Evolutionary conservation across 2,113 vertebrate genomes (phyloP), one percentile per base, ranked within the genome.

Genomic region (Brienomyrus brachyistius): DNA sequence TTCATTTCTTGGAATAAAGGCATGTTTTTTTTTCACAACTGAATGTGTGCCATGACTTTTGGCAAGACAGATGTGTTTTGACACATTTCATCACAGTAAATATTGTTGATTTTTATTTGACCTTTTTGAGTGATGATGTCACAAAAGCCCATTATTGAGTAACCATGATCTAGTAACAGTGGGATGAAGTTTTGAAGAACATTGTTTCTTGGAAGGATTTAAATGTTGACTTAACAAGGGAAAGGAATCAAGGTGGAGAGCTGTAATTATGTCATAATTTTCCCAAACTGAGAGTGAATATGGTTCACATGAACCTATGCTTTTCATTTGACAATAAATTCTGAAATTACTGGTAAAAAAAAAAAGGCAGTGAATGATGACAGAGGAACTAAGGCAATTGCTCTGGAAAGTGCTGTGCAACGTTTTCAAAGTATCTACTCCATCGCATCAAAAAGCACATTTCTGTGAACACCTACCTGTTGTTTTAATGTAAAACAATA

Each of bases 181-280:
- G 35, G 31, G 74, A 40, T 80, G 74, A 77, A 77, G 74, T 19
- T 43, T 80, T 40, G 74, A 80, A 43, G 74, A 80, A 80, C 74
- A 43, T 43, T 80, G 35, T 80, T 80, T 80, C 74, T 80, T 80
- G 74, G 74, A 80, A 15, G 31, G 35, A 43, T 80, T n/a, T 85
- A 85, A 50, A 50, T 85, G 82, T 87, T 84, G 86, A 80, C 59
- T 83, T 86, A 89, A 88, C 85, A 80, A 86, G 82, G 90, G 89
- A 66, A 91, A 91, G 89, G 90, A 89, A 90, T 91, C 89, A 87
- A 92, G 90, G 62, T 91, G 87, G 89, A 91, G 88, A 90, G 83
- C 47, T 91, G 45, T 90, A 92, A 92, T 89, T 89, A 80, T 84
- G 89, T 90, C 87, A 85, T 74, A 70, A 23, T 54, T 89, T 89